Evolutionary conservation across 2,797 vertebrate species (phyloP), one percentile per base, ranked within the genome.

Genomic region (Aythya fuligula): DNA sequence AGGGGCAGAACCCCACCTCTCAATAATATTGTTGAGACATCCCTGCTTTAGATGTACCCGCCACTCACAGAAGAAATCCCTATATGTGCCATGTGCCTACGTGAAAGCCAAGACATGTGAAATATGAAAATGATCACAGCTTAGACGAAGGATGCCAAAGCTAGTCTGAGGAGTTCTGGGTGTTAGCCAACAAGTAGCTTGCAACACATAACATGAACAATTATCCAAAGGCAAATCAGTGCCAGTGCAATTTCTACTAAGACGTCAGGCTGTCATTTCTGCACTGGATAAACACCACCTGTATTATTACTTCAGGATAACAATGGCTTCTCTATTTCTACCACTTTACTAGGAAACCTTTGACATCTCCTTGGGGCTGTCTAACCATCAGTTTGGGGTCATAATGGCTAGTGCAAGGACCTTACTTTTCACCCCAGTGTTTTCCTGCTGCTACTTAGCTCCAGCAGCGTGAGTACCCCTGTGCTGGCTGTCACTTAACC

Each of bases 81-180:
- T 54, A 4, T 32, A 36, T 5, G 3, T 60, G 57, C 62, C 79
- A 60, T 25, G 19, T 66, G 92, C 86, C 91, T 64, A 60, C 1
- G 7, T 65, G 87, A 75, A 93, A 93, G 66, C 75, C 56, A 64
- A 90, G 92, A 87, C 79, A 39, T 71, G 41, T 57, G 74, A 96
- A 93, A 96, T 93, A 94, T 81, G 93, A 94, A 91, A 93, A 78
- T 87, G 71, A 94, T 96, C 95, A 96, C 91, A 97, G 92, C 80
- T 95, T 81, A 82, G 77, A 57, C 1, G 2, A 57, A 69, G 73
- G 74, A 75, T 93, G 94, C 94, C 93, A 93, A 75, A 87, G 51
- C 54, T 49, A 84, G 57, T 20, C 73, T 93, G 94, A 96, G 64
- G 66, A 87, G 47, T 57, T 13, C 86, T 95, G 96, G 86, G 80